Conservation (phyloP, 2,797 vertebrate genomes). For the Hoplostethus atlanticus region DNA sequence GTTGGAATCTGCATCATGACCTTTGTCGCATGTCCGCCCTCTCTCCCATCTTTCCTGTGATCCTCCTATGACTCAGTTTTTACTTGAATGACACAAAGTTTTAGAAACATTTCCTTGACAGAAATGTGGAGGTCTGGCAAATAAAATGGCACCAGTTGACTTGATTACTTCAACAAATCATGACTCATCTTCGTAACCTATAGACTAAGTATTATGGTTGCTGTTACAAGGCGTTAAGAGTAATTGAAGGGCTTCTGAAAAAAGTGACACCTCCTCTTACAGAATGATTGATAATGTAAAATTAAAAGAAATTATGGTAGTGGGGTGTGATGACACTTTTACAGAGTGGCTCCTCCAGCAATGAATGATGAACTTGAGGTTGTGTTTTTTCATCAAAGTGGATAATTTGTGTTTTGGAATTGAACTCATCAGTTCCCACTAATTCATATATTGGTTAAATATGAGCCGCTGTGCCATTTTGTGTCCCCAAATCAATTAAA, state of each 20-base stretch:
- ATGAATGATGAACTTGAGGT: no score
- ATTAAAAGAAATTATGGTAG: no score
- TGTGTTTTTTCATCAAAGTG: no score
- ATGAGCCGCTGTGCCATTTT: not conserved
- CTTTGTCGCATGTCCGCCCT: constrained; percentile 48
- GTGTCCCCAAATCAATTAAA: not conserved
- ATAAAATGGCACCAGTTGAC: constrained; percentile 53
- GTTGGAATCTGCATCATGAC: constrained; percentile 35
- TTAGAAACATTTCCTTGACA: constrained; percentile 36
- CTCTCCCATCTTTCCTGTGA: constrained; percentile 45
- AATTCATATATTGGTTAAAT: no score
- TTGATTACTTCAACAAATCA: constrained; percentile 38
- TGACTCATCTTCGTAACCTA: constrained; percentile 48
- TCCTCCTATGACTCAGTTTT: constrained; percentile 53
- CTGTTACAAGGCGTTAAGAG: constrained; percentile 12
- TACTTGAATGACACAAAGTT: constrained; percentile 62
- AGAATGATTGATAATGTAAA: not conserved
- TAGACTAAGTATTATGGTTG: constrained; percentile 22
- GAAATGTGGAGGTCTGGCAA: constrained; percentile 47
- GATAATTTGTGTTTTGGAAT: no score
- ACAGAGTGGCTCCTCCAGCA: no score
- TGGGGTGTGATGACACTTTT: no score
- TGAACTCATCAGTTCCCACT: no score
- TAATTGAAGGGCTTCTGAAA: constrained; percentile 22
- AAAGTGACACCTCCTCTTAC: constrained; percentile 17